Conservation (phyloP, 2,888 invertebrate genomes). For the Peribatodes rhomboidaria region DNA sequence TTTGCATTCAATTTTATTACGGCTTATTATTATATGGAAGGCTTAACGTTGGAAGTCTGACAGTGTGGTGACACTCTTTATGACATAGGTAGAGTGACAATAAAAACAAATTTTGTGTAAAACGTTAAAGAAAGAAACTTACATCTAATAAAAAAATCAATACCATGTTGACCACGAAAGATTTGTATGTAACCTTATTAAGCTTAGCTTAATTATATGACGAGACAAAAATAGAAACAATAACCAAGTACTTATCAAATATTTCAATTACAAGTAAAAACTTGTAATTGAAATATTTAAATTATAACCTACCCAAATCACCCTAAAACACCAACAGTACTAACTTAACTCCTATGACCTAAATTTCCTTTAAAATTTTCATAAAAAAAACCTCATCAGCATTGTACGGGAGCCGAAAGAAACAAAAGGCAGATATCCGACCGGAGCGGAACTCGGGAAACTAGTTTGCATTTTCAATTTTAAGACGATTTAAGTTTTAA, state of each 20-base stretch:
- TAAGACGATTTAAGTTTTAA: slow-evolving; percentile 81
- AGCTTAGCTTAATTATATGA: too few relatives aligned
- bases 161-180: too few relatives aligned
- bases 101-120: not conserved
- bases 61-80: slow-evolving; percentile 44
- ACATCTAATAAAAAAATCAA: not conserved
- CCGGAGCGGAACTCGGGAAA: slow-evolving; percentile 62
- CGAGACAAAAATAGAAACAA: not conserved
- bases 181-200: too few relatives aligned
- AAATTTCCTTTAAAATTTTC: not conserved
- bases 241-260: too few relatives aligned
- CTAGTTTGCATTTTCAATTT: slow-evolving; percentile 82
- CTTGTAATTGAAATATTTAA: too few relatives aligned
- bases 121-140: not conserved
- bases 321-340: not conserved
- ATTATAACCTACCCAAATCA: too few relatives aligned
- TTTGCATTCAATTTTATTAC: slow-evolving; percentile 49
- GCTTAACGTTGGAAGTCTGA: slow-evolving; percentile 8
- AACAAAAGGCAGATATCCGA: slow-evolving; percentile 57
- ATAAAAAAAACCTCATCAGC: slow-evolving; percentile 22
- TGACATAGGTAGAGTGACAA: slow-evolving; percentile 39
- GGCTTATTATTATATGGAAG: slow-evolving; percentile 23
- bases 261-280: too few relatives aligned
- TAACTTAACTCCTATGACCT: not conserved
- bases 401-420: slow-evolving; percentile 50